Evolutionary conservation across 1,140 invertebrate species (phyloP).

Genomic region (Heliconius hermathena): DNA sequence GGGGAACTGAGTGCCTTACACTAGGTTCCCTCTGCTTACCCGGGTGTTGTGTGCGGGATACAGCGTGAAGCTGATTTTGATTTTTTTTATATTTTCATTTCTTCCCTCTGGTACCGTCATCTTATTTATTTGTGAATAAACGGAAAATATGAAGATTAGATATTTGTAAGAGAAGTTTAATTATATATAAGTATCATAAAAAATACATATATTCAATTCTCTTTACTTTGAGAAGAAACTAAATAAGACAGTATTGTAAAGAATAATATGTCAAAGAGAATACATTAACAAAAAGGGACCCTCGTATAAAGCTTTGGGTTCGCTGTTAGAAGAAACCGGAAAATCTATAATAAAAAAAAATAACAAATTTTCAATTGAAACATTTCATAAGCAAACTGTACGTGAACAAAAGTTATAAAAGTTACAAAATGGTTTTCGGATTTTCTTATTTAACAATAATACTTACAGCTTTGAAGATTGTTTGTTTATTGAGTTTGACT

Average conservation of each 20-base stretch:
- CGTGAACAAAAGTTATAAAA: neutral
- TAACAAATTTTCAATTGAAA: neutral
- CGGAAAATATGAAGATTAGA: neutral
- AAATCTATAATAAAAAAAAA: neutral
- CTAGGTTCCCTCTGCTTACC: too few relatives aligned
- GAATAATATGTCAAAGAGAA: conserved; percentile 3
- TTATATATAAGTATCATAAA: neutral
- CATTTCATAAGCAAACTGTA: neutral
- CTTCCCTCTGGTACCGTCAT: too few relatives aligned
- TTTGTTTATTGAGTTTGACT: neutral
- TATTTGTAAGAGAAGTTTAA: neutral
- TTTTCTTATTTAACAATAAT: neutral
- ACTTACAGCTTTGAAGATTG: neutral
- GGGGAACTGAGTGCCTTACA: too few relatives aligned
- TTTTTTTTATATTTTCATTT: too few relatives aligned
- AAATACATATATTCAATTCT: neutral
- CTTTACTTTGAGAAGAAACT: neutral
- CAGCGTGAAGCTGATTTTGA: too few relatives aligned
- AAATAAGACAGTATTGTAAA: neutral
- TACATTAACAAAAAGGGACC: conserved; percentile 3
- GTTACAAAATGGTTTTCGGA: neutral
- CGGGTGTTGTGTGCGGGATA: too few relatives aligned
- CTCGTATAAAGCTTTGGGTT: neutral
- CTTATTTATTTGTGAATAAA: too few relatives aligned
- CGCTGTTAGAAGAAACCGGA: neutral